Evolutionary conservation across 2,113 vertebrate genomes (phyloP), one percentile per base, ranked within the genome.

Genomic region (Rhea americana): DNA sequence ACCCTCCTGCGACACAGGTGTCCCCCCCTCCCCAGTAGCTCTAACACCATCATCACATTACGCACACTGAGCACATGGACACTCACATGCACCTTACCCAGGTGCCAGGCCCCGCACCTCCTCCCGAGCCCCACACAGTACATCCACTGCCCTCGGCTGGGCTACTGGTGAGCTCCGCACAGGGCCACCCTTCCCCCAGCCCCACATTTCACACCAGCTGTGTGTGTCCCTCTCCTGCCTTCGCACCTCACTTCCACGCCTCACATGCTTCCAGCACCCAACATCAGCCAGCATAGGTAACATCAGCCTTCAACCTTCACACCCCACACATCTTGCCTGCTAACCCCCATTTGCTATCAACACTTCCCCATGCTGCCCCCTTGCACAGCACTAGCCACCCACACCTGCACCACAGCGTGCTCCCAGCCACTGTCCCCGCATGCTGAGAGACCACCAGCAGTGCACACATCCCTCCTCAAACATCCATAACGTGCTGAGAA

Each of bases 121-220:
- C 11, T 45, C 35, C 39, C 13, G 30, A 19, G 15, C 58, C 5
- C 41, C 4, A 1, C 32, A 2, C 12, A 17, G 30, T 16, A 19
- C 17, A 35, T 13, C 37, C 13, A 0, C 11, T 7, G 48, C 50
- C 26, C 28, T 16, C 25, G 6, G 53, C 53, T 28, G 50, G 50
- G 50, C 50, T 24, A 24, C 21, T 51, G 51, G 51, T 24, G 51
- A 53, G 51, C 7, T 45, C 2, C 1, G 1, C 18, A 12, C 22
- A 4, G 1, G 5, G 70, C 2, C 4, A 10, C 5, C 15, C 43
- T 45, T 66, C 2, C 2, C 18, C 30, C 1, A 0, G 14, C 28
- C 22, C 16, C 2, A 0, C 25, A 1, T 2, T 6, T n/a, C 41
- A 13, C 20, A 1, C 16, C 1, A 1, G 3, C 19, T 15, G 9